phyloP scores from a whole-genome alignment of 1,140 invertebrate species.

The Drosophila nasuta region DNA sequence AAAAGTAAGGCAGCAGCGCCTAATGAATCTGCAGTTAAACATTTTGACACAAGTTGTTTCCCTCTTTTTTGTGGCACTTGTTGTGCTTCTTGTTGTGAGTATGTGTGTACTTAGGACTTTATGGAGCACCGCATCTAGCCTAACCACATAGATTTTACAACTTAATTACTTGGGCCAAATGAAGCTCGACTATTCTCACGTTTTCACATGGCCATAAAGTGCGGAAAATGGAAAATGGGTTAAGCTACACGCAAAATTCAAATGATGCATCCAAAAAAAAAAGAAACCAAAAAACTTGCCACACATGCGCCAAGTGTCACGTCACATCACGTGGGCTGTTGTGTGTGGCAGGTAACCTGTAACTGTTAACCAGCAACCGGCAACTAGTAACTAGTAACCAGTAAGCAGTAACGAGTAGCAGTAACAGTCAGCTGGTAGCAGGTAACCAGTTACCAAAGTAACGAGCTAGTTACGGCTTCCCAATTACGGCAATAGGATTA shows the following conservation, averaged over 20 bases:
- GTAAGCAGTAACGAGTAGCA: constrained; percentile 1
- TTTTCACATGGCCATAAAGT: constrained; percentile 46
- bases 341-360: constrained; percentile 1
- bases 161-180: constrained; percentile 73
- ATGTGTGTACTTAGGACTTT: constrained; percentile 73
- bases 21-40: constrained; percentile 58
- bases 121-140: constrained; percentile 48
- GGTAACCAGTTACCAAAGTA: constrained; percentile 11
- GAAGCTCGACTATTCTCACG: constrained; percentile 50
- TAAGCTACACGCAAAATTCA: constrained; percentile 37
- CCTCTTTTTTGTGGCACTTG: neutral
- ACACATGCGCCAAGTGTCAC: constrained; percentile 24
- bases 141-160: constrained; percentile 66
- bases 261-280: constrained; percentile 37
- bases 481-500: constrained; percentile 11
- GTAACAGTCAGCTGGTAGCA: neutral
- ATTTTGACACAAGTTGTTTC: constrained; percentile 44
- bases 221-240: constrained; percentile 56
- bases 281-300: constrained; percentile 14
- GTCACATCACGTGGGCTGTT: constrained; percentile 14
- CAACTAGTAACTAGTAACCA: constrained; percentile 4
- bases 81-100: constrained; percentile 7
- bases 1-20: constrained; percentile 19
- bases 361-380: neutral
- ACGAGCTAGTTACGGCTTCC: constrained; percentile 9